Conservation (phyloP, 2,888 invertebrate species). For the Lasioglossum marginatum region DNA sequence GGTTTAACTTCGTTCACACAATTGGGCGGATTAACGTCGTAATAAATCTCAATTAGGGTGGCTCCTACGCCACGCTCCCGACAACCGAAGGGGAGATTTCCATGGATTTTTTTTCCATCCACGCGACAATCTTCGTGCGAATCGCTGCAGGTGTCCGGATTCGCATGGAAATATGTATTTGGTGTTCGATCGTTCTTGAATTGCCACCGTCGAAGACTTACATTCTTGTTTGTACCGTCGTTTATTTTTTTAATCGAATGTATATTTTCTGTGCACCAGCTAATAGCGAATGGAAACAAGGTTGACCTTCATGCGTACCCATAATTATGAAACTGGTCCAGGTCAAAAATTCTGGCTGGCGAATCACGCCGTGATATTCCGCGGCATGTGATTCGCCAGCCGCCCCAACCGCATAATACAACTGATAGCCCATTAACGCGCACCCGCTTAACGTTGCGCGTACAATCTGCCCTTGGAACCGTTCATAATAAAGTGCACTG, state of each 20-base stretch:
- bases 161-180: constrained; percentile 20
- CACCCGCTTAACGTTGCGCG: constrained; percentile 43
- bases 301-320: too few relatives aligned
- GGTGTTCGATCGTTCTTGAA: not conserved
- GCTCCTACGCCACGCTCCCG: constrained; percentile 56
- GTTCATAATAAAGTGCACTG: constrained; percentile 44
- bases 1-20: constrained; percentile 82
- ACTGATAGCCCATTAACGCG: constrained; percentile 56
- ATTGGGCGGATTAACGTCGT: constrained; percentile 80
- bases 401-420: constrained; percentile 22
- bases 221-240: too few relatives aligned
- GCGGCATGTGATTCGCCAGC: not conserved
- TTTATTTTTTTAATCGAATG: too few relatives aligned
- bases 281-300: too few relatives aligned
- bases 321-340: too few relatives aligned
- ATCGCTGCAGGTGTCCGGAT: constrained; percentile 20
- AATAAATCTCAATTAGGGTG: constrained; percentile 81
- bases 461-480: constrained; percentile 49
- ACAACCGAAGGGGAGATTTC: constrained; percentile 48
- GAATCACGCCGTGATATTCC: not conserved
- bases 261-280: too few relatives aligned
- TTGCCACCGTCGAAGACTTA: not conserved
- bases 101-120: constrained; percentile 55
- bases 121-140: constrained; percentile 17
- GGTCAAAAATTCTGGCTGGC: too few relatives aligned